Evolutionary conservation across 2,888 invertebrate species (phyloP), one percentile per base, ranked within the genome.

Genomic region (Troilus luridus): DNA sequence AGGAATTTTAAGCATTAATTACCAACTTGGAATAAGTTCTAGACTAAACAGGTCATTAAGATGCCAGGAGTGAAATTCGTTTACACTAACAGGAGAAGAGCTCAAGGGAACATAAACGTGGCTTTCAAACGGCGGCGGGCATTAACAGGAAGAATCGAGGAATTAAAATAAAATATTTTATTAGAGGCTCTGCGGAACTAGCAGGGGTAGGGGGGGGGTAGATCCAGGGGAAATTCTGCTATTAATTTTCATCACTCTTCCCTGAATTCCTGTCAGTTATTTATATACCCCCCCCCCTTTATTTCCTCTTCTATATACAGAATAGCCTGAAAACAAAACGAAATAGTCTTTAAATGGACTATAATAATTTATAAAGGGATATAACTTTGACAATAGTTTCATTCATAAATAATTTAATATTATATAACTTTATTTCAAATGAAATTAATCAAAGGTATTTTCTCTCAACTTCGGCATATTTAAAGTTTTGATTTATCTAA

Each of bases 121-220:
- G 67, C 67, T 12, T 10, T 24, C 12, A 14, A 67, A 24, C 24
- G 67, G 24, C 21, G 67, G 67, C 24, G 24, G 24, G 12, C 67
- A 67, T 67, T 67, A 67, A 24, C 67, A 67, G 67, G 24, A 14
- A 11, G 67, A 24, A 67, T 67, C 11, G 11, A 24, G 67, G 5
- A 12, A 24, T 67, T 67, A 24, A 67, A 67, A 67, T 67, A 67
- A 67, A 67, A 67, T 67, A 67, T 67, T 67, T 67, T 67, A 67
- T 12, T 64, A n/a, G n/a, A 24, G 24, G 5, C 1, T 12, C 12
- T 24, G 24, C 24, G 67, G 67, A 67, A 67, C 24, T 12, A 24
- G 24, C 67, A 12, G 10, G 10, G 2, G 24, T 14, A 2, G 14
- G 24, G 12, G 10, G 10, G 10, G 64, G 64, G 12, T 9, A 10